Base-by-base conservation (phyloP, 2,113 vertebrate genomes). In the Larimichthys polyactis region DNA sequence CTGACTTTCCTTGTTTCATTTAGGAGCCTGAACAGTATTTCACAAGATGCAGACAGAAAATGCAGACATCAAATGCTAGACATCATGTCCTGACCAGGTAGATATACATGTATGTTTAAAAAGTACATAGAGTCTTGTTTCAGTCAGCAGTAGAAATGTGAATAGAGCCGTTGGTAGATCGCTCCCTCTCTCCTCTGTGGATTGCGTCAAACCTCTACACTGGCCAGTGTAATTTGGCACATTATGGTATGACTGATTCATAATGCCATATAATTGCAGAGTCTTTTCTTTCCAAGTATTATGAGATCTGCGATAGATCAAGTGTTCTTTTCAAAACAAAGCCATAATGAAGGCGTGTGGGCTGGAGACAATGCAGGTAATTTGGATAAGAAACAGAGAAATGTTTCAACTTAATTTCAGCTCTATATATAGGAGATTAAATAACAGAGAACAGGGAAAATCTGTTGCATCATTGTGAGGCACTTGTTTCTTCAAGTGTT, bases 231-330 rank as follows among this genome's bases (percentile, higher is more conserved):
- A 84, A 78, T 89, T 82, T 81, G 65, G 62, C 48, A 63, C 75
- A 84, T 68, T 84, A 69, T 82, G 67, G 57, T 19, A 22, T 12
- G 24, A 63, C 51, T 78, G 71, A 81, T 71, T 90, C 66, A 88
- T 59, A 85, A 90, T 81, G 68, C 66, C 46, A 72, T 57, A 78
- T 83, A 81, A 91, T 80, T 85, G 62, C 83, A 52, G 52, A 46
- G 52, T 60, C 44, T 73, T 85, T 67, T 69, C 52, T 58, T 64
- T 71, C 49, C 44, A 75, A 43, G 58, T 63, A 43, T 60, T 32
- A 36, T 2, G 20, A 78, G 51, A 55, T 43, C 48, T 63, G 72
- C 1, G 20, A 66, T 77, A 68, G 49, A 55, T 75, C 51, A 83
- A 60, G 66, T 81, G 46, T 40, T 79, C 63, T 51, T 78, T 75